phyloP scores from a whole-genome alignment of 2,888 invertebrate species.

The Archips crataeganus region DNA sequence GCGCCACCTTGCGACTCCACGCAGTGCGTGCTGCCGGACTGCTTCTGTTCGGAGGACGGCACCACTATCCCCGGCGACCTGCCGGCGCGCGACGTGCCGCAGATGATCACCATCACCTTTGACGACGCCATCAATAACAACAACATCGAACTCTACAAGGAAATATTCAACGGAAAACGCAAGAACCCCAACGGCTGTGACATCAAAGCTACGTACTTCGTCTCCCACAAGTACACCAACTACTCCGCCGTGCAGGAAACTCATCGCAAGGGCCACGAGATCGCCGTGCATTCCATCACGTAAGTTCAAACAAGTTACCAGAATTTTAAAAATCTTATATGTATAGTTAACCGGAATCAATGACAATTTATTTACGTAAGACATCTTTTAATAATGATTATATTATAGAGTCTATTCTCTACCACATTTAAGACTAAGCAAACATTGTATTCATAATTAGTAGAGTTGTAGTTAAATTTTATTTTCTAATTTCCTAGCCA shows the following conservation, averaged over 20 bases:
- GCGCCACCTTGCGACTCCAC: constrained; percentile 95
- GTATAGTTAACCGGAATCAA: not conserved
- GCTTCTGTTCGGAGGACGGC: constrained; percentile 97
- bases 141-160: constrained; percentile 96
- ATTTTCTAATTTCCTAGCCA: constrained; percentile 85
- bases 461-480: constrained; percentile 11
- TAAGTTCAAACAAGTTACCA: constrained; percentile 79
- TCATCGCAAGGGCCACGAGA: constrained; percentile 96
- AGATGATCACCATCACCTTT: constrained; percentile 97
- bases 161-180: constrained; percentile 95
- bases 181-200: constrained; percentile 97
- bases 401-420: not conserved
- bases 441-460: not conserved
- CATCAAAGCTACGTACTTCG: constrained; percentile 96
- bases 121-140: constrained; percentile 98
- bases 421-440: not conserved
- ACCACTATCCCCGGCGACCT: constrained; percentile 94
- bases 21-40: constrained; percentile 95
- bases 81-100: constrained; percentile 94
- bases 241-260: constrained; percentile 97
- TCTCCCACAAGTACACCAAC: constrained; percentile 97
- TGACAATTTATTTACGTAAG: not conserved
- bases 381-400: not conserved
- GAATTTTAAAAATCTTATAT: not conserved
- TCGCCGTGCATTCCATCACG: constrained; percentile 97